Evolutionary conservation across 1,140 invertebrate species (phyloP).

Genomic region (Trigoniulus corallinus): DNA sequence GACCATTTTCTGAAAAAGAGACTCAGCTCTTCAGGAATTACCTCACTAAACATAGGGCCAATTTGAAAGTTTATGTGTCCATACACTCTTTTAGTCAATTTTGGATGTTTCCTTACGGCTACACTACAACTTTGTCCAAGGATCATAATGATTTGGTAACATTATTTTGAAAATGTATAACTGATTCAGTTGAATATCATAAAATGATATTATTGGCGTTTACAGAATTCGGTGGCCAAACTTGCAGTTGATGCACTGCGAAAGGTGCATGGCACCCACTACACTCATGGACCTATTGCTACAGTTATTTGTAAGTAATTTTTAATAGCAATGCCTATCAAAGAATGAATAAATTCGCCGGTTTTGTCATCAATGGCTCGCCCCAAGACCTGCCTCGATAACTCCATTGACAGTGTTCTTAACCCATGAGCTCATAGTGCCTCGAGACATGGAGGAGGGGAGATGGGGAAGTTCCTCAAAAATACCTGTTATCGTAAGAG

Average conservation of each 20-base stretch:
- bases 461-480: no score
- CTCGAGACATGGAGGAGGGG: no score
- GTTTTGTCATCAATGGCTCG: no score
- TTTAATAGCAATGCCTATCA: no score
- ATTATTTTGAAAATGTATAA: background rate
- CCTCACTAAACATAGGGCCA: background rate
- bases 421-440: no score
- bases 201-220: background rate
- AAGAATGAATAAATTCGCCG: no score
- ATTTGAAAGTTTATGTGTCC: background rate
- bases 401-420: no score
- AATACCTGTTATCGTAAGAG: no score
- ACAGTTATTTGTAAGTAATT: no score
- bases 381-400: no score
- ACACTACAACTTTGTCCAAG: background rate
- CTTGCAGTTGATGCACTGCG: constrained; percentile 15
- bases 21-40: constrained; percentile 8
- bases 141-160: background rate
- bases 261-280: background rate
- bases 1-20: constrained; percentile 24
- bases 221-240: background rate
- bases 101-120: background rate
- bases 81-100: background rate
- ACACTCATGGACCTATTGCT: background rate
- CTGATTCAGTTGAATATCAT: background rate